Percentiles rank a stretch among this genome's conserved stretches.
Evolutionary conservation across 2,888 invertebrate species (phyloP).

Genomic region (Dolichomitus sp.): DNA sequence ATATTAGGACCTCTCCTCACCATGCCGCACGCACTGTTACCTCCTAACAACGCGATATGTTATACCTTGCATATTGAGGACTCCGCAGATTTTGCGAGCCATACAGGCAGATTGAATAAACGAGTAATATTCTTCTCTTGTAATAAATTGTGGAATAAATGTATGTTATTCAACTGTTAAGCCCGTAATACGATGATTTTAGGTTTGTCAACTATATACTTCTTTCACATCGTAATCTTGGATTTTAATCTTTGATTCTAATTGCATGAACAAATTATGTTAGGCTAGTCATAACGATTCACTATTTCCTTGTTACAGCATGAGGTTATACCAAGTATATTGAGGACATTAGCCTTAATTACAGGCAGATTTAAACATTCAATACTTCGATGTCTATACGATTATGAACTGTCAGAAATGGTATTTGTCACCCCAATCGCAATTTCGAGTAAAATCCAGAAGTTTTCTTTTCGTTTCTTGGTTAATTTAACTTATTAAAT

Average conservation of each 20-base stretch:
- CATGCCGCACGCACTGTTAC: conserved; percentile 72
- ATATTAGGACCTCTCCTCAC: conserved; percentile 80
- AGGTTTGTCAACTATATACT: not conserved
- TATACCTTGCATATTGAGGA: conserved; percentile 76
- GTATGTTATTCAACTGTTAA: not conserved
- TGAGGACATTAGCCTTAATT: no score
- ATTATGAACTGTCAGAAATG: no score
- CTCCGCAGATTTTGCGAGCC: conserved; percentile 26
- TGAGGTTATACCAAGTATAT: no score
- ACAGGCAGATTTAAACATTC: no score
- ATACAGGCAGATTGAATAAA: conserved; percentile 45
- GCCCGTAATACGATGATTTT: not conserved
- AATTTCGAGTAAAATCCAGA: no score
- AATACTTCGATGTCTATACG: no score
- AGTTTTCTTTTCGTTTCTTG: no score
- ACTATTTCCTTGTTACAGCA: no score
- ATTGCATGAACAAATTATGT: not conserved
- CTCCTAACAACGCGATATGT: conserved; percentile 72
- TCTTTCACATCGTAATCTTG: not conserved
- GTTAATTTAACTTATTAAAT: no score
- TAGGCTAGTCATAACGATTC: not conserved
- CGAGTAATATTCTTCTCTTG: conserved; percentile 1
- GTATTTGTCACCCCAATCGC: no score
- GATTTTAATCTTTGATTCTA: not conserved
- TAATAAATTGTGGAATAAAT: not conserved